phyloP scores from a whole-genome alignment of 1,140 invertebrate species.

The Drosophila kanapiae region DNA sequence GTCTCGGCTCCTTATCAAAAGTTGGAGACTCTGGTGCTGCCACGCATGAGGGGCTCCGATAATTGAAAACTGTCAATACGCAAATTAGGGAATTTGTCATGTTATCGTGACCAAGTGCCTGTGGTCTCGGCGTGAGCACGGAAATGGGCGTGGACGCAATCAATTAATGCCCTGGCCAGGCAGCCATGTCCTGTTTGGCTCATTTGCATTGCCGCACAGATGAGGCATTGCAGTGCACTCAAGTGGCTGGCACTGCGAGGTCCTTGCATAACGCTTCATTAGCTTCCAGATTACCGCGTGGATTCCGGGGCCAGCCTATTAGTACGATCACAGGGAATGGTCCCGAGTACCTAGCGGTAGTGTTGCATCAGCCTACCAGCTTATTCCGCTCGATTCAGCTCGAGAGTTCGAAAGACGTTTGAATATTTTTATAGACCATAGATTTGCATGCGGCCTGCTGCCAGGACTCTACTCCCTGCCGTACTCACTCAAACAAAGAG shows the following conservation, averaged over 20 bases:
- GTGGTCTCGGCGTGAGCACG: constrained; percentile 36
- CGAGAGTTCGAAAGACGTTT: background rate
- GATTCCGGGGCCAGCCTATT: constrained; percentile 22
- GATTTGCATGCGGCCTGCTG: constrained; percentile 61
- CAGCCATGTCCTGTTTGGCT: constrained; percentile 53
- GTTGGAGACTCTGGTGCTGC: constrained; percentile 9
- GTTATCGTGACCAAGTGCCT: constrained; percentile 59
- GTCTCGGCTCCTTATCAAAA: constrained; percentile 38
- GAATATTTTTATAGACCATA: constrained; percentile 42
- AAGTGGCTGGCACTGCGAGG: constrained; percentile 21
- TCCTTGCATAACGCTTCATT: constrained; percentile 78
- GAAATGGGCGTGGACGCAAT: constrained; percentile 22
- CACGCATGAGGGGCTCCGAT: constrained; percentile 65
- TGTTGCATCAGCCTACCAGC: constrained; percentile 65
- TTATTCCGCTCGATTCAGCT: constrained; percentile 67
- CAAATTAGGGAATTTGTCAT: constrained; percentile 78
- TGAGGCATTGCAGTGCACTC: constrained; percentile 51
- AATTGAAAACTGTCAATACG: constrained; percentile 82
- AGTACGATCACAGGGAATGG: background rate
- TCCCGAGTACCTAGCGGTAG: background rate
- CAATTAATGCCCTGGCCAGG: constrained; percentile 44
- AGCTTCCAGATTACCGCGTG: constrained; percentile 61
- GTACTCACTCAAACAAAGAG: constrained; percentile 5
- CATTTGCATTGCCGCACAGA: constrained; percentile 62
- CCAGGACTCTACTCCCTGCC: constrained; percentile 16